phyloP scores from a whole-genome alignment of 1,140 invertebrate genomes.

The Adoxophyes honmai region DNA sequence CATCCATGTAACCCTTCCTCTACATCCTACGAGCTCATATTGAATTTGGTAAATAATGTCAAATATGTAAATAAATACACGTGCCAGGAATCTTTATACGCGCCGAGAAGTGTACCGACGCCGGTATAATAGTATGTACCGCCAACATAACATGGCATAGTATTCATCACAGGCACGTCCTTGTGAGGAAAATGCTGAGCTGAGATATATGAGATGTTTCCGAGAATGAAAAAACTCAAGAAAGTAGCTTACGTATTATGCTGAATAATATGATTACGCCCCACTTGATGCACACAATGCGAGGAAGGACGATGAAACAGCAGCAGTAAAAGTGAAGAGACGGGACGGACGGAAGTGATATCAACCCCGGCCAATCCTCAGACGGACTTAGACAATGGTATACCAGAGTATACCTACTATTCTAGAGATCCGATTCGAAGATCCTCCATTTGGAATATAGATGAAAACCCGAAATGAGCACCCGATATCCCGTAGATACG shows the following conservation, averaged over 20 bases:
- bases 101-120: not conserved
- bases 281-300: not conserved
- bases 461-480: conserved; percentile 4
- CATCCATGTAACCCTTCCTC: no score
- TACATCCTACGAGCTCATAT: no score
- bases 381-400: not conserved
- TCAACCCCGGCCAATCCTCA: not conserved
- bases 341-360: not conserved
- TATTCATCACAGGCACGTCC: not conserved
- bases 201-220: not conserved
- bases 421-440: not conserved
- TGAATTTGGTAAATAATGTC: no score
- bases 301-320: not conserved
- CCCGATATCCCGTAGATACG: not conserved
- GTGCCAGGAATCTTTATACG: not conserved
- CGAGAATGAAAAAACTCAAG: not conserved
- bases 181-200: not conserved
- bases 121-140: not conserved
- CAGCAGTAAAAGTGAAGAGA: conserved; percentile 2
- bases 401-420: no score
- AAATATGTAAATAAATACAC: not conserved
- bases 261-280: not conserved
- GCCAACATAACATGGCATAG: not conserved
- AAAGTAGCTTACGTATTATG: conserved; percentile 3
- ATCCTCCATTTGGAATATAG: conserved; percentile 4